A percentile compares a stretch with the other conserved stretches of the same genome.
Conservation (phyloP, 2,113 vertebrate genomes). For the Pitta sordida region DNA sequence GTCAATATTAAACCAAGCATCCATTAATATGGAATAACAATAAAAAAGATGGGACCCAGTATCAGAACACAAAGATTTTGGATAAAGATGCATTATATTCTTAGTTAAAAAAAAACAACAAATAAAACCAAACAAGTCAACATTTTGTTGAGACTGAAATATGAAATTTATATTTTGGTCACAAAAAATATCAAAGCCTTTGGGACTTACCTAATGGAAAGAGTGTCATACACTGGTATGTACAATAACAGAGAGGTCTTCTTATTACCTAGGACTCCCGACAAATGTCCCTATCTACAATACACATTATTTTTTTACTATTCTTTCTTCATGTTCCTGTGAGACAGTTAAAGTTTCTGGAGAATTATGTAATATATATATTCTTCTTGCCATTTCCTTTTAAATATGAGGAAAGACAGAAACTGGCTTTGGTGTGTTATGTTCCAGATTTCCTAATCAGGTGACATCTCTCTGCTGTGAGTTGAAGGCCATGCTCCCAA, state of each 20-base stretch:
- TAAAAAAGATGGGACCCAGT: neutral
- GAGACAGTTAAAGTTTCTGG: neutral
- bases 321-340: neutral
- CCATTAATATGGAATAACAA: neutral
- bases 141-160: neutral
- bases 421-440: neutral
- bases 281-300: neutral
- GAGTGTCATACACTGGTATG: neutral
- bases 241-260: neutral
- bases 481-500: accelerated
- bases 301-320: neutral
- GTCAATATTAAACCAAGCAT: neutral
- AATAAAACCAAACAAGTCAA: neutral
- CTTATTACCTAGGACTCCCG: neutral
- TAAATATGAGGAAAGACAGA: neutral
- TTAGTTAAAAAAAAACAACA: neutral
- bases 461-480: neutral
- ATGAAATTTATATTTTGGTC: neutral
- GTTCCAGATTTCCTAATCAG: neutral
- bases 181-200: neutral
- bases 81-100: neutral
- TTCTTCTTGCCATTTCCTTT: neutral
- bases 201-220: neutral
- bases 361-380: neutral
- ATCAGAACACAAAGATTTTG: neutral